A percentile compares a stretch with the other conserved stretches of the same genome.
phyloP scores from a whole-genome alignment of 1,140 invertebrate species.

The Drosophila kanapiae region DNA sequence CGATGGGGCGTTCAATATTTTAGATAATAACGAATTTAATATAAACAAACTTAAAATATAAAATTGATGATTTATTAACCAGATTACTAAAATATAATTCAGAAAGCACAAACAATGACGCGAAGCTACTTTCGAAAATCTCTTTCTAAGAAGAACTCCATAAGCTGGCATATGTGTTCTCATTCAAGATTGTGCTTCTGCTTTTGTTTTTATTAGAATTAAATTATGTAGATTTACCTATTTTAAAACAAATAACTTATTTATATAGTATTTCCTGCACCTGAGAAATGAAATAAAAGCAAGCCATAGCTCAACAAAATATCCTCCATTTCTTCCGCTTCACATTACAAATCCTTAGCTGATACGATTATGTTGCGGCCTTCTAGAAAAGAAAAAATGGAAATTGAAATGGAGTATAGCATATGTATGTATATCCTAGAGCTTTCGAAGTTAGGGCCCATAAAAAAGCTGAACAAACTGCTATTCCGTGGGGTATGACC shows the following conservation, averaged over 20 bases:
- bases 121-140: too few species aligned
- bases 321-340: conserved; percentile 34
- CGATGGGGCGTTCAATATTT: neutral
- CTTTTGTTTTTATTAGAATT: too few species aligned
- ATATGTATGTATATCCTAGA: conserved; percentile 22
- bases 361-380: conserved; percentile 45
- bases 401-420: conserved; percentile 21
- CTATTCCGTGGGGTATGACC: conserved; percentile 48
- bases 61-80: neutral
- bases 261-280: neutral
- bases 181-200: neutral
- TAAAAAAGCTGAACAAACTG: conserved; percentile 40
- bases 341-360: conserved; percentile 34
- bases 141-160: too few species aligned
- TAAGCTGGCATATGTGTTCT: neutral
- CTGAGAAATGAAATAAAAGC: neutral
- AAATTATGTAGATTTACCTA: too few species aligned
- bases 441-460: conserved; percentile 21
- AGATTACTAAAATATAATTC: neutral
- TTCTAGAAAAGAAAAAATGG: conserved; percentile 21
- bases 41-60: neutral
- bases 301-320: neutral
- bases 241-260: neutral
- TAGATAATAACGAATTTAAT: neutral
- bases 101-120: neutral